Evolutionary conservation across 2,888 invertebrate genomes (phyloP).

Genomic region (Cremastinae sp.): DNA sequence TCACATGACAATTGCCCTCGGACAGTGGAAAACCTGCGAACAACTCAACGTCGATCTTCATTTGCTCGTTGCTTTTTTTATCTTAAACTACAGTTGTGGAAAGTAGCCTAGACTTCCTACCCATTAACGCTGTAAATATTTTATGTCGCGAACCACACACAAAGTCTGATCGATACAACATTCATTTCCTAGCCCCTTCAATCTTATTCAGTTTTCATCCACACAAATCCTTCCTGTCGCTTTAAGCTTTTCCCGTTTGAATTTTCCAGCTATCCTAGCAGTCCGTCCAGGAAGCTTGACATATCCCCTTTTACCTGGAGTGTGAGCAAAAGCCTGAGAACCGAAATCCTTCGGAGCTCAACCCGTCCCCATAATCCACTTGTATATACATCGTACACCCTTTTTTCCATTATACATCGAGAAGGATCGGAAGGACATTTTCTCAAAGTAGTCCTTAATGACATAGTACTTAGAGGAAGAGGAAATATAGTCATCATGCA

Average conservation of each 20-base stretch:
- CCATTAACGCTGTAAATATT: constrained; percentile 12
- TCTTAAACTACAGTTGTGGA: background rate
- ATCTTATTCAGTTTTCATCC: constrained; percentile 42
- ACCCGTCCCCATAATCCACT: constrained; percentile 77
- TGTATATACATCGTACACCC: constrained; percentile 59
- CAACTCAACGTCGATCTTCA: constrained; percentile 26
- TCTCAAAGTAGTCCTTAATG: constrained; percentile 29
- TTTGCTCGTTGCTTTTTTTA: constrained; percentile 17
- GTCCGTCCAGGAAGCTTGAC: constrained; percentile 51
- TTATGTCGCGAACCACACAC: constrained; percentile 9
- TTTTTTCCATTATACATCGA: constrained; percentile 68
- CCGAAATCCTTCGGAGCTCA: constrained; percentile 74
- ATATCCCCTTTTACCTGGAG: constrained; percentile 43
- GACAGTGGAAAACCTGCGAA: constrained; percentile 4
- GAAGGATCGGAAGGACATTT: constrained; percentile 27
- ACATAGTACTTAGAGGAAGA: too few relatives aligned
- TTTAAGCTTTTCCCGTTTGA: constrained; percentile 44
- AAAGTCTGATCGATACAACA: constrained; percentile 33
- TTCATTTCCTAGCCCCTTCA: constrained; percentile 8
- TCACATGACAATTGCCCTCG: constrained; percentile 16
- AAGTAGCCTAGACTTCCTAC: background rate
- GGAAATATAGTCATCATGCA: too few relatives aligned
- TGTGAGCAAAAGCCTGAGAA: constrained; percentile 52
- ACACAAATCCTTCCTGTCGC: constrained; percentile 38
- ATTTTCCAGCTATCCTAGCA: constrained; percentile 16